Conservation (phyloP, 2,113 vertebrate species). For the Grammomys dolichurus region DNA sequence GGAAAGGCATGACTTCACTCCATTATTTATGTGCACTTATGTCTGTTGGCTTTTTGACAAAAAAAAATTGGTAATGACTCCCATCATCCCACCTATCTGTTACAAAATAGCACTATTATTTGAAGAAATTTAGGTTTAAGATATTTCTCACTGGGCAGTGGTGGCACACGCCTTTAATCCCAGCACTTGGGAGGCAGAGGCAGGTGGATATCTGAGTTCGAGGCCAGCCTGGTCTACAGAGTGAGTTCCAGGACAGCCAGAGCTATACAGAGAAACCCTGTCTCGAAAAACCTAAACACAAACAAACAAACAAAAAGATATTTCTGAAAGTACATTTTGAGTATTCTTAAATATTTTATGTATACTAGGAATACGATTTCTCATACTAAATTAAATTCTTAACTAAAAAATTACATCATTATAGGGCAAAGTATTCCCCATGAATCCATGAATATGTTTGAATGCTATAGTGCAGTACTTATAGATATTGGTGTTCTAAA, state of each 20-base stretch:
- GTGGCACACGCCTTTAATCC: too few relatives aligned
- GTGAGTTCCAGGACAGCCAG: too few relatives aligned
- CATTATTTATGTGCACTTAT: not conserved
- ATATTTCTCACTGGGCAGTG: not conserved
- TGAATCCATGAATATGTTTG: not conserved
- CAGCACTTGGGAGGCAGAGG: too few relatives aligned
- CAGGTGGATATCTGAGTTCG: too few relatives aligned
- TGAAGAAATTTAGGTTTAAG: not conserved
- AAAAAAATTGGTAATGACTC: not conserved
- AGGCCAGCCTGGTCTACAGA: too few relatives aligned
- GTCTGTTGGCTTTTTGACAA: not conserved
- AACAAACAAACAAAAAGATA: not conserved
- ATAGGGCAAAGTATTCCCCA: not conserved
- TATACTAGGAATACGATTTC: not conserved
- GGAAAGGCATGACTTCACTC: not conserved
- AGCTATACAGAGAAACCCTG: too few relatives aligned
- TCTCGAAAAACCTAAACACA: too few relatives aligned
- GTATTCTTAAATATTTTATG: not conserved
- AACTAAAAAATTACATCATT: not conserved
- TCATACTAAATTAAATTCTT: not conserved
- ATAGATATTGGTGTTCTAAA: not conserved
- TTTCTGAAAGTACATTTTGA: not conserved
- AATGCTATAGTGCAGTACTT: not conserved
- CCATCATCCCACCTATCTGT: not conserved
- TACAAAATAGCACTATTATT: not conserved